Base-by-base conservation (phyloP, 2,797 vertebrate genomes). In the Danio albolineatus region DNA sequence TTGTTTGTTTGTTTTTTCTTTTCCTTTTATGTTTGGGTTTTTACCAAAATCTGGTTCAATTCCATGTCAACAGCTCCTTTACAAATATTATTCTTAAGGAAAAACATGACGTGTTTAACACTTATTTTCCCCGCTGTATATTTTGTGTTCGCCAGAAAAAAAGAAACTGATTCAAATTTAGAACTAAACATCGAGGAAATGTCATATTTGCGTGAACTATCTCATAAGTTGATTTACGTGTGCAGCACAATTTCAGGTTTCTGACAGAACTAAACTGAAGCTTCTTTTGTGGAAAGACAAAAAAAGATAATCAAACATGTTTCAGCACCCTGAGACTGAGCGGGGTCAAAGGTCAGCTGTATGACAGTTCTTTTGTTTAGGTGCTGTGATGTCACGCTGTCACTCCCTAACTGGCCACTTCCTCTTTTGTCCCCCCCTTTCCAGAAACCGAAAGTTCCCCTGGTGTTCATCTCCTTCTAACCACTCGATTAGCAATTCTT, bases 361-460 rank as follows among this genome's bases (percentile, higher is more conserved):
- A 48, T 70, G 60, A 64, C 21, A 38, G 43, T 80, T 80, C 21
- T 83, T 75, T 61, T 69, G 54, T 83, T 73, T 75, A 92, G 91
- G 89, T 90, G 88, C 88, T 75, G 85, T 89, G 88, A 89, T 86
- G 79, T 85, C 86, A 65, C 66, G 78, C 87, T 90, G 85, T 80
- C 89, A 91, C 90, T 90, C 88, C 89, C 88, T 93, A 92, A 94
- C 90, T 91, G 90, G 91, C 84, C 91, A 89, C 91, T 92, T 91
- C 93, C 91, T 94, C 91, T 94, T 93, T 93, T 94, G 93, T 93
- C 92, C 90, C 89, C 89, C 91, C 90, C 82, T 78, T 54, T 83
- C 89, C 93, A 94, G 93, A 91, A 91, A 91, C 93, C 91, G 89
- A 94, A 89, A 84, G 92, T 93, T 14, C 93, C 92, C 86, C 91